These are phyloP conservation scores for Corydoras sp. DNA, from an alignment of 2,113 vertebrate genomes.

Conservation along the genomic window DNA sequence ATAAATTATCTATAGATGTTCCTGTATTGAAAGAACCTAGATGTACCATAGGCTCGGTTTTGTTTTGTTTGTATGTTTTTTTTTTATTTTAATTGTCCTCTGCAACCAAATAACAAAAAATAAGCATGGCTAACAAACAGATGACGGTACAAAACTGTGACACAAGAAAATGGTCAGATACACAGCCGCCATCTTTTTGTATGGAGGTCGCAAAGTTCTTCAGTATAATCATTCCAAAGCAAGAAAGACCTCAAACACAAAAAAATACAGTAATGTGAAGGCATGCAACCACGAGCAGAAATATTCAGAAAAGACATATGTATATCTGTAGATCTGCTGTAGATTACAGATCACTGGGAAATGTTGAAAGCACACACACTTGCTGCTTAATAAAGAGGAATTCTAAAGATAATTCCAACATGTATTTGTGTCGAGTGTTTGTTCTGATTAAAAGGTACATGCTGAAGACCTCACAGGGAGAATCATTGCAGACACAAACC, in stretches of 20 bases:
- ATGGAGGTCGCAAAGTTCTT: slow-evolving; percentile 4
- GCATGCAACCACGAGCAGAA: slow-evolving; percentile 11
- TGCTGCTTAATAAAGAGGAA: neutral
- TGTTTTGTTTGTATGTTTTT: neutral
- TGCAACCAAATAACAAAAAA: slow-evolving; percentile 12
- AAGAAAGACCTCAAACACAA: neutral
- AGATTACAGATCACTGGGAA: neutral
- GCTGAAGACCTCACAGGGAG: slow-evolving; percentile 8
- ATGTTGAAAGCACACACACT: neutral
- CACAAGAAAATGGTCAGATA: slow-evolving; percentile 1
- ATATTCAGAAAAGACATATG: neutral
- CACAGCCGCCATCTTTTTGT: neutral
- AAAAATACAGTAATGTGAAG: neutral
- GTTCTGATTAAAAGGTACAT: neutral
- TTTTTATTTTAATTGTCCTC: slow-evolving; percentile 34
- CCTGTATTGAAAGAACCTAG: neutral
- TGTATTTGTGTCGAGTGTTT: neutral
- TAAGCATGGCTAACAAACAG: slow-evolving; percentile 2
- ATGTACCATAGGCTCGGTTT: neutral
- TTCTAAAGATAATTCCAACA: neutral
- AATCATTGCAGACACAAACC: slow-evolving; percentile 12
- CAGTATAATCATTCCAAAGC: slow-evolving; percentile 6
- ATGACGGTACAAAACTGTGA: slow-evolving; percentile 14
- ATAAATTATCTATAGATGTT: neutral
- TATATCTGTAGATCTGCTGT: neutral